A percentile compares a stretch with the other conserved stretches of the same genome.
Conservation (phyloP, 2,888 invertebrate genomes). For the Epistrophe eligans region DNA sequence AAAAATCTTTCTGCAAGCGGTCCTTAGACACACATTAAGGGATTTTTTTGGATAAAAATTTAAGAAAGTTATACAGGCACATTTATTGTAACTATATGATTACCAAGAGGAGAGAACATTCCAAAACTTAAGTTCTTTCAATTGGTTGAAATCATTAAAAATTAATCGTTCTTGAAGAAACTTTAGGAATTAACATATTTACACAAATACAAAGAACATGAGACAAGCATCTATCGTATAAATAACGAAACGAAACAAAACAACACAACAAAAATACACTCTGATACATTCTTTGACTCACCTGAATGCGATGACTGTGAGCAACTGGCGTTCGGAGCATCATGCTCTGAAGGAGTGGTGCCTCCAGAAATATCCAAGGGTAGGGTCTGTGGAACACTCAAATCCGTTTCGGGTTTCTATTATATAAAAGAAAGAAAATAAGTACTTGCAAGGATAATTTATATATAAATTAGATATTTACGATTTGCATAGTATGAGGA, state of each 20-base stretch:
- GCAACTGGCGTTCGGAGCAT: slow-evolving; percentile 81
- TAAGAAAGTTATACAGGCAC: not conserved
- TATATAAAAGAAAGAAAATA: slow-evolving; percentile 56
- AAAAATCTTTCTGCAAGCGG: too few relatives aligned
- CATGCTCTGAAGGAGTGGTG: slow-evolving; percentile 84
- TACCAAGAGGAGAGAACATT: not conserved
- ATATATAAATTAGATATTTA: slow-evolving; percentile 44
- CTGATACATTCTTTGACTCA: slow-evolving; percentile 76
- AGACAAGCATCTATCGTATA: slow-evolving; percentile 44
- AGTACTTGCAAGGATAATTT: not conserved
- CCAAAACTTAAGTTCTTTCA: not conserved
- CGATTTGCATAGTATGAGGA: slow-evolving; percentile 84
- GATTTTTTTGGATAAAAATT: not conserved
- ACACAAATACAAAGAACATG: slow-evolving; percentile 33
- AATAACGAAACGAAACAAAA: slow-evolving; percentile 44
- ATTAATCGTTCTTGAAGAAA: not conserved
- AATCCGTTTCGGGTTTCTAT: slow-evolving; percentile 84
- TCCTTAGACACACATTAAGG: too few relatives aligned
- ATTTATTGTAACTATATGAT: not conserved
- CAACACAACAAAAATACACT: slow-evolving; percentile 52
- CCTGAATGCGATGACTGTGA: slow-evolving; percentile 83
- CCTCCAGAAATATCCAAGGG: slow-evolving; percentile 84
- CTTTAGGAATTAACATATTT: not conserved
- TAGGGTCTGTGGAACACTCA: slow-evolving; percentile 83
- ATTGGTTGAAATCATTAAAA: not conserved